Percentiles rank a stretch among this genome's conserved stretches.
Evolutionary conservation across 2,888 invertebrate genomes (phyloP).

Genomic region (Phalera bucephala): DNA sequence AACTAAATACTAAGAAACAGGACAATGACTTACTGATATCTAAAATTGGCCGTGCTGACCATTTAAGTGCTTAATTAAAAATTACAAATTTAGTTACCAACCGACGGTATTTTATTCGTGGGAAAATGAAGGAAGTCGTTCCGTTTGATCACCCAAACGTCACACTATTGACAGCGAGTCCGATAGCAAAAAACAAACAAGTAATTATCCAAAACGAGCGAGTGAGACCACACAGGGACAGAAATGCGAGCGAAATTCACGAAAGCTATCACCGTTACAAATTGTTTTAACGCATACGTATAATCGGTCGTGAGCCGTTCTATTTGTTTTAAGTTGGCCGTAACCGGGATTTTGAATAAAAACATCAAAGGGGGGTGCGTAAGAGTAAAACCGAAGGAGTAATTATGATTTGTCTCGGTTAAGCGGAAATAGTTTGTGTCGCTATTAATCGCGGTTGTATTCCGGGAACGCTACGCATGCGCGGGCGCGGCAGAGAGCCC

Average conservation of each 20-base stretch:
- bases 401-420: conserved; percentile 80
- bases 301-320: conserved; percentile 75
- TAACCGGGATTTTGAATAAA: conserved; percentile 77
- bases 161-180: conserved; percentile 52
- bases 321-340: conserved; percentile 82
- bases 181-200: conserved; percentile 55
- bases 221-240: conserved; percentile 72
- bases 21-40: conserved; percentile 3
- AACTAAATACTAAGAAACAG: background rate
- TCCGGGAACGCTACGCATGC: conserved; percentile 56
- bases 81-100: conserved; percentile 12
- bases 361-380: conserved; percentile 81
- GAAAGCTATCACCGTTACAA: conserved; percentile 77
- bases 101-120: conserved; percentile 23
- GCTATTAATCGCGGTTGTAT: conserved; percentile 72
- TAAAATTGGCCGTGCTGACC: conserved; percentile 9
- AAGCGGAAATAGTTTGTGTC: conserved; percentile 80
- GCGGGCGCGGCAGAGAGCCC: conserved; percentile 29
- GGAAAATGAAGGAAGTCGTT: conserved; percentile 41
- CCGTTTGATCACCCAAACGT: conserved; percentile 52
- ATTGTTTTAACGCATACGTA: conserved; percentile 79
- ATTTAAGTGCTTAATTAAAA: conserved; percentile 16
- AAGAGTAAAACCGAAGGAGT: conserved; percentile 73
- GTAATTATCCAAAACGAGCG: conserved; percentile 44
- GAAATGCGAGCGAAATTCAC: conserved; percentile 63